Conservation (phyloP, 2,888 invertebrate genomes). For the Poecilobothrus nobilitatus region DNA sequence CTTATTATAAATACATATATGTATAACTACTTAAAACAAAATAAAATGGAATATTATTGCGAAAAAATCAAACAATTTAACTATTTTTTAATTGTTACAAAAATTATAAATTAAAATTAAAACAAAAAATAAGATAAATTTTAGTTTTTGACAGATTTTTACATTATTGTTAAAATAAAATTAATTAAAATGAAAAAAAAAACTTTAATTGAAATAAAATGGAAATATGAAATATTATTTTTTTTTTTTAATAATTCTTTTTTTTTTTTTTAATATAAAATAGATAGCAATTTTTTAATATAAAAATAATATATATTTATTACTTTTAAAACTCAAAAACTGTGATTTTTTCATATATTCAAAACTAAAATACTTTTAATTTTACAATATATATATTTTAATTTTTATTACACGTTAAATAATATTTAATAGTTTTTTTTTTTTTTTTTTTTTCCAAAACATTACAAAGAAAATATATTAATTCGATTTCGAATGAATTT, state of each 20-base stretch:
- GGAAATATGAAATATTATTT: background rate
- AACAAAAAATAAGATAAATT: too few relatives aligned
- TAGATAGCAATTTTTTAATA: background rate
- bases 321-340: background rate
- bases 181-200: background rate
- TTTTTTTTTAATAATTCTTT: too few relatives aligned
- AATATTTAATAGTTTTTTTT: too few relatives aligned
- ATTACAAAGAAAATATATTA: too few relatives aligned
- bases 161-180: background rate
- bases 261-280: background rate
- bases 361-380: too few relatives aligned
- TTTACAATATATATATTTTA: too few relatives aligned
- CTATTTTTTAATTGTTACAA: background rate
- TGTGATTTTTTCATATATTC: background rate
- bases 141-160: background rate
- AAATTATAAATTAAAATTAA: background rate
- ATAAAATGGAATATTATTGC: constrained; percentile 18
- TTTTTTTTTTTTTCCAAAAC: too few relatives aligned
- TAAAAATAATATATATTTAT: background rate
- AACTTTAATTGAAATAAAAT: background rate
- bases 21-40: constrained; percentile 16
- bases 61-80: constrained; percentile 8
- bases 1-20: constrained; percentile 18
- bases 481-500: too few relatives aligned
- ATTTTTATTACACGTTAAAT: too few relatives aligned